Evolutionary conservation across 2,888 invertebrate species (phyloP).

Genomic region (Erynnis tages): DNA sequence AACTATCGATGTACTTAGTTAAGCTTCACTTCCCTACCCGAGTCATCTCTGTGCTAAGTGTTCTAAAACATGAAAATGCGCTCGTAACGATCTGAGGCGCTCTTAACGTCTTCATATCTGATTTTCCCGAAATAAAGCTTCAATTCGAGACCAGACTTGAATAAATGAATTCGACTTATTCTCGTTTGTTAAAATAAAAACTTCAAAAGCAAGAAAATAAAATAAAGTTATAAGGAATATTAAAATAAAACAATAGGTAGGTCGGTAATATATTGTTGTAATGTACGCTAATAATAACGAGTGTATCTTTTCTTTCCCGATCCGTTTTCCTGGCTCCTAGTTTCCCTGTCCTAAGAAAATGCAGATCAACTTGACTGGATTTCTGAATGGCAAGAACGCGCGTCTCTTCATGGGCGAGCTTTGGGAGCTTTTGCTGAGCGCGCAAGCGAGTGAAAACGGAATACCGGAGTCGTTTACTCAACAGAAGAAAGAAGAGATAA

Average conservation of each 20-base stretch:
- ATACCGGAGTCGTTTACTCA: constrained; percentile 97
- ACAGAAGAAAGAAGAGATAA: constrained; percentile 97
- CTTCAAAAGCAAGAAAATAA: neutral
- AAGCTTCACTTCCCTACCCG: constrained; percentile 65
- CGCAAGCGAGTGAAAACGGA: constrained; percentile 96
- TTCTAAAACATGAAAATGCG: neutral
- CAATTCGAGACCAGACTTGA: constrained; percentile 13
- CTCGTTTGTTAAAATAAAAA: neutral
- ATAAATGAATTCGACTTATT: neutral
- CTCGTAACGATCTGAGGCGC: constrained; percentile 33
- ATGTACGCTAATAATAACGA: constrained; percentile 31
- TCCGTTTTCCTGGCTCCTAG: constrained; percentile 80
- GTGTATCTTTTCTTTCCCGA: constrained; percentile 65
- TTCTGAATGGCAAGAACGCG: constrained; percentile 98
- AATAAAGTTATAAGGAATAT: neutral
- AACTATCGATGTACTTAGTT: constrained; percentile 48
- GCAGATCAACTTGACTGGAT: constrained; percentile 99
- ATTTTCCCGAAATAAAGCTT: constrained; percentile 24
- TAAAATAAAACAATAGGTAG: constrained; percentile 1
- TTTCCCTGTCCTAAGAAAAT: constrained; percentile 98
- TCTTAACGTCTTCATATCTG: constrained; percentile 60
- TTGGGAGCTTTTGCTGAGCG: constrained; percentile 97
- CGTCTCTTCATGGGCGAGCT: constrained; percentile 98
- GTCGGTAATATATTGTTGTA: neutral
- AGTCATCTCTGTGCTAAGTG: constrained; percentile 61